phyloP scores from a whole-genome alignment of 2,113 vertebrate species.

The Glaucomys volans region DNA sequence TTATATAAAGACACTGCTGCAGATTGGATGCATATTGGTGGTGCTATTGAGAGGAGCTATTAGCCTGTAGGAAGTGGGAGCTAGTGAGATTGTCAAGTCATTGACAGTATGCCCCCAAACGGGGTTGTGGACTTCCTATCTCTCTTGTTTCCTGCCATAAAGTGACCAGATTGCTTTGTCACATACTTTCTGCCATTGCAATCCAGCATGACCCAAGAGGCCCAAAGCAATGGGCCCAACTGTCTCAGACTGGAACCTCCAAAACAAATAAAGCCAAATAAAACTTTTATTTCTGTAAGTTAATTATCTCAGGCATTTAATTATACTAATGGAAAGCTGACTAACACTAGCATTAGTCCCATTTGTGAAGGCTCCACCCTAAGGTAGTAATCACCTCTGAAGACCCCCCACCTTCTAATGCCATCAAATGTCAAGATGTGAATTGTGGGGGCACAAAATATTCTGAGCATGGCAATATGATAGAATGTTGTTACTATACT shows the following conservation, averaged over 20 bases:
- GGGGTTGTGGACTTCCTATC: no score
- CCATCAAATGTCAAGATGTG: background rate
- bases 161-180: background rate
- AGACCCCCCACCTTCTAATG: background rate
- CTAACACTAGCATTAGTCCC: background rate
- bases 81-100: background rate
- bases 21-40: no score
- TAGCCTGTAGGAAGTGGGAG: background rate
- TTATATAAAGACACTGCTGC: background rate
- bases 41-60: background rate
- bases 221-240: no score
- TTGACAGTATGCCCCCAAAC: background rate
- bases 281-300: background rate
- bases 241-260: background rate
- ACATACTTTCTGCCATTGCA: background rate
- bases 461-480: background rate
- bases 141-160: background rate
- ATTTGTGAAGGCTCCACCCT: rapidly evolving
- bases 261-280: background rate
- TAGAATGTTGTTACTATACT: background rate
- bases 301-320: background rate
- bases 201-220: background rate
- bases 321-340: background rate
- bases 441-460: background rate
- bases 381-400: rapidly evolving